A percentile compares a stretch with the other conserved stretches of the same genome.
Evolutionary conservation across 1,140 invertebrate genomes (phyloP).

Genomic region (Agraylea sexmaculata): DNA sequence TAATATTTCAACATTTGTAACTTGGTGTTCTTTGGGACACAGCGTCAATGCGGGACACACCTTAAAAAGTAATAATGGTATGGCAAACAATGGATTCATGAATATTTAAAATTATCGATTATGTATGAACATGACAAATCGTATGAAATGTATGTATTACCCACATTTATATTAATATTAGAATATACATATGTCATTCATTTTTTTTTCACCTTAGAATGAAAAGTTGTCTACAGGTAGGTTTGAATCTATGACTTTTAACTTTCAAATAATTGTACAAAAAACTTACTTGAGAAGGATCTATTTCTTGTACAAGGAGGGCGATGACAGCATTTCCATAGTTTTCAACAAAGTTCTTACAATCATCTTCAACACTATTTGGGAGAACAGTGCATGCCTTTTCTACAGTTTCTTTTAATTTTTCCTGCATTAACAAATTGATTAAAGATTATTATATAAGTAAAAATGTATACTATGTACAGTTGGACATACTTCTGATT

Average conservation of each 20-base stretch:
- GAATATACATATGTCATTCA: slow-evolving; percentile 1
- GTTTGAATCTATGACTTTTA: not conserved
- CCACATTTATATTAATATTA: no score
- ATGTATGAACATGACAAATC: no score
- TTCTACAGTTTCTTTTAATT: slow-evolving; percentile 52
- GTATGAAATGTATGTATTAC: no score
- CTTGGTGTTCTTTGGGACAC: slow-evolving; percentile 37
- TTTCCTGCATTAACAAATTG: slow-evolving; percentile 32
- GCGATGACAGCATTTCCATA: slow-evolving; percentile 69
- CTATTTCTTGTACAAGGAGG: slow-evolving; percentile 66
- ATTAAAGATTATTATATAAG: slow-evolving; percentile 6
- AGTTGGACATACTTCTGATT: slow-evolving; percentile 46
- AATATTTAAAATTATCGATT: no score
- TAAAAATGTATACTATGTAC: slow-evolving; percentile 1
- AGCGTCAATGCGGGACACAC: slow-evolving; percentile 49
- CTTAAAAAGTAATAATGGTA: slow-evolving; percentile 27
- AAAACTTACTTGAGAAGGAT: slow-evolving; percentile 53
- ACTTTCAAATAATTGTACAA: not conserved
- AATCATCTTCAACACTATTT: slow-evolving; percentile 47
- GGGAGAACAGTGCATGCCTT: slow-evolving; percentile 59
- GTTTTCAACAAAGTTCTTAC: slow-evolving; percentile 59
- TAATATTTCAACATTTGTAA: slow-evolving; percentile 42
- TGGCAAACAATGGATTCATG: not conserved
- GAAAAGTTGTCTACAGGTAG: not conserved
- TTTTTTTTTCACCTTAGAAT: not conserved